Conservation (phyloP, 2,888 invertebrate genomes). For the Anthrax anthrax region DNA sequence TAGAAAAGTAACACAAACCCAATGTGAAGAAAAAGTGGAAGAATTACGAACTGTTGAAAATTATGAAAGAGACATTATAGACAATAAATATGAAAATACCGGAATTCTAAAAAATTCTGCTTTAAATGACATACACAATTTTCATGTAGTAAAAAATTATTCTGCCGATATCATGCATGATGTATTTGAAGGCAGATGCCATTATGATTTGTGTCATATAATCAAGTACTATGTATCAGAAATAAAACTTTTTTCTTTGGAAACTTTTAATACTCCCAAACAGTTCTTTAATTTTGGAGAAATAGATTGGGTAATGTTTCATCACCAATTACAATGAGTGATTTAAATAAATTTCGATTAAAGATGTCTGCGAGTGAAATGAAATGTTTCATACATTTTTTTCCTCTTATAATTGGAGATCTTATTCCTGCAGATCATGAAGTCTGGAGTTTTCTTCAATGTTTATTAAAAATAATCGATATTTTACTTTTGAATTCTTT, state of each 20-base stretch:
- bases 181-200: constrained; percentile 3
- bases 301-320: constrained; percentile 6
- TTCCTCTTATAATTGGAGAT: constrained; percentile 11
- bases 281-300: constrained; percentile 7
- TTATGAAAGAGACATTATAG: background rate
- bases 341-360: constrained; percentile 3
- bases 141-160: constrained; percentile 7
- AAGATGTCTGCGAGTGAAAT: constrained; percentile 9
- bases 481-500: background rate
- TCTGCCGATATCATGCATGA: constrained; percentile 4
- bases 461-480: constrained; percentile 6
- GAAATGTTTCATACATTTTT: constrained; percentile 6
- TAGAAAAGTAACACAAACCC: background rate
- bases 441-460: constrained; percentile 8
- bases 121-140: constrained; percentile 9
- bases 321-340: background rate
- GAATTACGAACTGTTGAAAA: background rate
- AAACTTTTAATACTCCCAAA: constrained; percentile 4
- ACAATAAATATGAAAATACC: background rate
- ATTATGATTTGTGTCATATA: constrained; percentile 1
- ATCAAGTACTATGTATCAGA: background rate
- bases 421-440: constrained; percentile 5
- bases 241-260: constrained; percentile 6
- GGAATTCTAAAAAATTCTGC: constrained; percentile 5
- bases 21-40: background rate